Evolutionary conservation across 2,888 invertebrate species (phyloP).

Genomic region (Vanessa cardui): DNA sequence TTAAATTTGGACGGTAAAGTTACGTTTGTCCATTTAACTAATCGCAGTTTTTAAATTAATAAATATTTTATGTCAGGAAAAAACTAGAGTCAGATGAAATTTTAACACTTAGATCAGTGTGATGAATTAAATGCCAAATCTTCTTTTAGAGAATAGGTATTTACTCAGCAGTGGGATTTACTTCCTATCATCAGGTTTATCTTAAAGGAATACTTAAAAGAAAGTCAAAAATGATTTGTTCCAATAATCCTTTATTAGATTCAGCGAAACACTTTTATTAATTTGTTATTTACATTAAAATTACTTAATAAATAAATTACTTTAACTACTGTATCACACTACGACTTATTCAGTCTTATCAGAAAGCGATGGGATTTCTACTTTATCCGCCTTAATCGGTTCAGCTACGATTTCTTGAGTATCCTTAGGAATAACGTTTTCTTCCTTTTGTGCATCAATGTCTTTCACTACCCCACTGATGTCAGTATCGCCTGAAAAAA

Average conservation of each 20-base stretch:
- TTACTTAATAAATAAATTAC: slow-evolving; percentile 35
- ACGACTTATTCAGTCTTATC: slow-evolving; percentile 44
- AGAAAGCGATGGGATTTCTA: slow-evolving; percentile 43
- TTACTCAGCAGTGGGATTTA: too few species aligned
- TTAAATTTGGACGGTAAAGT: too few species aligned
- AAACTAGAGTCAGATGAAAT: too few species aligned
- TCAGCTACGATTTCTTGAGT: slow-evolving; percentile 21
- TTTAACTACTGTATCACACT: slow-evolving; percentile 31
- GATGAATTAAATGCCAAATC: too few species aligned
- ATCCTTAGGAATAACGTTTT: slow-evolving; percentile 21
- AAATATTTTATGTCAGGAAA: too few species aligned
- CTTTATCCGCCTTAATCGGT: slow-evolving; percentile 40
- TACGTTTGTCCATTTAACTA: too few species aligned
- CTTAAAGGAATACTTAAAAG: not conserved
- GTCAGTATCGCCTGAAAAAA: slow-evolving; percentile 64
- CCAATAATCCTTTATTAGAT: slow-evolving; percentile 26
- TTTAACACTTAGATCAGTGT: too few species aligned
- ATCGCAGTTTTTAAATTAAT: too few species aligned
- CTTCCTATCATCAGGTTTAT: too few species aligned
- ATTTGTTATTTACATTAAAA: slow-evolving; percentile 38
- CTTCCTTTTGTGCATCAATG: slow-evolving; percentile 22
- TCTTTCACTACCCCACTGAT: slow-evolving; percentile 51
- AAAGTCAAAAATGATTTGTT: slow-evolving; percentile 16
- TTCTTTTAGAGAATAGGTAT: too few species aligned
- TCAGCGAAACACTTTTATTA: slow-evolving; percentile 17